phyloP scores from a whole-genome alignment of 2,888 invertebrate species.

The Xanthia togata region DNA sequence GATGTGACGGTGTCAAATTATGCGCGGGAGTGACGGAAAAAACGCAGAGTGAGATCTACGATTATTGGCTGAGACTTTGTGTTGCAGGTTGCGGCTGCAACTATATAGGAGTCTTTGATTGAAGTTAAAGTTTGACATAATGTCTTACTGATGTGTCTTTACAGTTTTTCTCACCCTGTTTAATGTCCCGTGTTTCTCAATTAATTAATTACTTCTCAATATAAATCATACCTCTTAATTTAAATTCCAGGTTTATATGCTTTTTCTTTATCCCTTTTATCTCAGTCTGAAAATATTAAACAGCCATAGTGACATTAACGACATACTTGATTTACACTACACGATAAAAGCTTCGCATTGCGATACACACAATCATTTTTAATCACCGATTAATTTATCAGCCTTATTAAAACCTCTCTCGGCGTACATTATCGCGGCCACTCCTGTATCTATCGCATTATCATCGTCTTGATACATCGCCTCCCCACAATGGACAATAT shows the following conservation, averaged over 20 bases:
- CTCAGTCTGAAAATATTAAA: conserved; percentile 14
- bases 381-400: conserved; percentile 43
- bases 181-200: neutral
- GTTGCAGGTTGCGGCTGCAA: too few species aligned
- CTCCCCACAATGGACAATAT: conserved; percentile 63
- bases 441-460: conserved; percentile 46
- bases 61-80: neutral
- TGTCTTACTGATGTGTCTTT: neutral
- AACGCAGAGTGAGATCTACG: conserved; percentile 29
- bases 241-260: too few species aligned
- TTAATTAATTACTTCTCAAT: neutral
- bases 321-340: conserved; percentile 28
- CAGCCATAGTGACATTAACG: conserved; percentile 14
- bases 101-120: neutral
- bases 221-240: neutral
- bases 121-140: neutral
- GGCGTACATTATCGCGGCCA: conserved; percentile 27
- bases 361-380: conserved; percentile 31
- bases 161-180: neutral
- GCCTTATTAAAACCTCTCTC: conserved; percentile 43
- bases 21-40: conserved; percentile 25
- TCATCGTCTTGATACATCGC: conserved; percentile 56
- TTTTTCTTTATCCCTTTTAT: neutral
- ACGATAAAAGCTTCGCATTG: conserved; percentile 6
- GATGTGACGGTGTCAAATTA: conserved; percentile 50